Base-by-base conservation (phyloP, 2,888 invertebrate species). In the Pristionchus mayeri region DNA sequence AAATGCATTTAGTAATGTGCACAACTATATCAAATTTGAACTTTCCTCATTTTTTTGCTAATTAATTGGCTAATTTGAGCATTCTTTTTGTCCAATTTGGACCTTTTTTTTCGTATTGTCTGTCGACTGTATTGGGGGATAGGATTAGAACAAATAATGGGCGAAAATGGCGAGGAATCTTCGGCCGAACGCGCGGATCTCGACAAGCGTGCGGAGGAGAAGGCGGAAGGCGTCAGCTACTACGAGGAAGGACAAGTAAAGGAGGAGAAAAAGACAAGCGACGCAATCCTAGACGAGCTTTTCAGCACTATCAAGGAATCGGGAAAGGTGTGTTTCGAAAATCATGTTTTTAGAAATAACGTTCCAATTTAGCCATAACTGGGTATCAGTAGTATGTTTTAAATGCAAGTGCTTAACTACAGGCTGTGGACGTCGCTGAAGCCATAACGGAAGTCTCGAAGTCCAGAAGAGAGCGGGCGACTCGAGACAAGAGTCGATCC, bases 351-450 rank as follows among this genome's bases (percentile, higher is more conserved):
- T n/a, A n/a, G n/a, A n/a, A 0, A 3, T 6, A 3, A 9, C 0
- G 2, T 44, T 24, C n/a, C 21, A 21, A 40, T 24, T 75, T 24
- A 2, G 11, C 30, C n/a, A n/a, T n/a, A n/a, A n/a, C n/a, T n/a
- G n/a, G n/a, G n/a, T n/a, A n/a, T n/a, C n/a, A n/a, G n/a, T n/a
- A n/a, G n/a, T n/a, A n/a, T n/a, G n/a, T n/a, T n/a, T n/a, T n/a
- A n/a, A n/a, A n/a, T n/a, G n/a, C n/a, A n/a, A n/a, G n/a, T n/a
- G n/a, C n/a, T n/a, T n/a, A n/a, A n/a, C 48, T 82, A 11, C 63
- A 82, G 81, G 24, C 13, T 63, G 63, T 82, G n/a, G 63, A 82
- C 81, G 81, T 82, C 16, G 81, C 81, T 16, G 81, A 82, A 82
- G 63, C 27, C 60, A 82, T 82, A n/a, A 82, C 81, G 81, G 63